Base-by-base conservation (phyloP, 1,140 invertebrate genomes). In the Adoxophyes honmai region DNA sequence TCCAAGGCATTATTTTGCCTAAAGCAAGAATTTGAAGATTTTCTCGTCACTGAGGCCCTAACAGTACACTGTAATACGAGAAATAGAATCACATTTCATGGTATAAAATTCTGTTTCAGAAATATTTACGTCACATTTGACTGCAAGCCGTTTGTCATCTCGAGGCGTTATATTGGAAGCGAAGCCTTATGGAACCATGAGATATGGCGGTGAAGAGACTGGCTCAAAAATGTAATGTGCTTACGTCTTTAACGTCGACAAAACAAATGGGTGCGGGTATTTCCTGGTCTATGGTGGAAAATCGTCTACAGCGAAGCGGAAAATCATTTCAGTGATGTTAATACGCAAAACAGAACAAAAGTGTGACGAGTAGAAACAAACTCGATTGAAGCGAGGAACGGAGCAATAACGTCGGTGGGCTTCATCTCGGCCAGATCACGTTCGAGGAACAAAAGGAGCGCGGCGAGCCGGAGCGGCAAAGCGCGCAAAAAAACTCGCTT, bases 341-440 rank as follows among this genome's bases (percentile, higher is more conserved):
- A 68, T 76, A 75, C 62, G 65, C 55, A 71, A 72, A 78, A 58
- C 62, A 73, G 68, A 55, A 38, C 55, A 73, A 68, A 72, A 75
- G 66, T 77, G 72, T 77, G 73, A 75, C 71, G 71, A 62, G 70
- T 63, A 71, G 75, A 75, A 78, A 78, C 73, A 75, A 79, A 80
- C 71, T 75, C 71, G 68, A 83, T 80, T 75, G 70, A 66, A 77
- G 71, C 70, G 66, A 75, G 71, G 62, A 80, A 72, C 68, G 64
- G 70, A 78, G 81, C 73, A 78, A 76, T 82, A 80, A 78, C 66
- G 79, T 80, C 74, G 62, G 73, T 73, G 70, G 64, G 75, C 75
- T 83, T 81, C 80, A 84, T 84, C 76, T 80, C 75, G 75, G 71
- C 66, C 73, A 81, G 81, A 84, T 87, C 80, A 85, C 80, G 81